These are phyloP conservation scores for Spodoptera exigua DNA, from an alignment of 2,888 invertebrate genomes.

Conservation along the genomic window DNA sequence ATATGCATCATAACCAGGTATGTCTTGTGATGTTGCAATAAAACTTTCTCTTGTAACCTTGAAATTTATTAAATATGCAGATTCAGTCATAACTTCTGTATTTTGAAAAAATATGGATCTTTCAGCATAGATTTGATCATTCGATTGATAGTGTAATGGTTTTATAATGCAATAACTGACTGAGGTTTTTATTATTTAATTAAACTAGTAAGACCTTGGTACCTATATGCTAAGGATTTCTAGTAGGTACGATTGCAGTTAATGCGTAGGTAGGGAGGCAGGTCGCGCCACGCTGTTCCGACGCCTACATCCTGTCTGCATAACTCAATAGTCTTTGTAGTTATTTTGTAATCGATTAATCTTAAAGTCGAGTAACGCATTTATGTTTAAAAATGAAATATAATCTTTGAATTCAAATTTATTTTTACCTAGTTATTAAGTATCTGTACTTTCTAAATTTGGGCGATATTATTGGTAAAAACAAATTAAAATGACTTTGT, in stretches of 20 bases:
- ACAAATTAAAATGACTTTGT: conserved; percentile 38
- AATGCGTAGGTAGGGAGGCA: conserved; percentile 54
- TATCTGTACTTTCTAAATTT: no score
- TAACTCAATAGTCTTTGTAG: conserved; percentile 45
- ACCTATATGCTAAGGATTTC: conserved; percentile 50
- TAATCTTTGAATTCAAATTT: conserved; percentile 1
- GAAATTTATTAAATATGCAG: background rate
- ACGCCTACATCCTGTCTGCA: conserved; percentile 55
- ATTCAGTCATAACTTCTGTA: no score
- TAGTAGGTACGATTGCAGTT: conserved; percentile 50
- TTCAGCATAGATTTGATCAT: no score
- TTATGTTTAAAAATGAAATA: background rate
- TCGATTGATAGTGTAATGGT: no score
- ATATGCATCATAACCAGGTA: conserved; percentile 88
- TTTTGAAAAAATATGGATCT: no score
- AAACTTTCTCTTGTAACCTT: conserved; percentile 12
- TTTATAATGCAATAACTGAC: conserved; percentile 14
- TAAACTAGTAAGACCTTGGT: conserved; percentile 49
- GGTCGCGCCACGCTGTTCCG: conserved; percentile 39
- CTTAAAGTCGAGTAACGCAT: conserved; percentile 2
- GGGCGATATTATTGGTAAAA: no score
- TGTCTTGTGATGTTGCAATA: conserved; percentile 17
- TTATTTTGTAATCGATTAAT: conserved; percentile 51
- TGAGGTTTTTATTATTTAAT: conserved; percentile 32
- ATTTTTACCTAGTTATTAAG: no score